Evolutionary conservation across 2,113 vertebrate species (phyloP), one percentile per base, ranked within the genome.

Genomic region (Paracanthobrama guichenoti): DNA sequence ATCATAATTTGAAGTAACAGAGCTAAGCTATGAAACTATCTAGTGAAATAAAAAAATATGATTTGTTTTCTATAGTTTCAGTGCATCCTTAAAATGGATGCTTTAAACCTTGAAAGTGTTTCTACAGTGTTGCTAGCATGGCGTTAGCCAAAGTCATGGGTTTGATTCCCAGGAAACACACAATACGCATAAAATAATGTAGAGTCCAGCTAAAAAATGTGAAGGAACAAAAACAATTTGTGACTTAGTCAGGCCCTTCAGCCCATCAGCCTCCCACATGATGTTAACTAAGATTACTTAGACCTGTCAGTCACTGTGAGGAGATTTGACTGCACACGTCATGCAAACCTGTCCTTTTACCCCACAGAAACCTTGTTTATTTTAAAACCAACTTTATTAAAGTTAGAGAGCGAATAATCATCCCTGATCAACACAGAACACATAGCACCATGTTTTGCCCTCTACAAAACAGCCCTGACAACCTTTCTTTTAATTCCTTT

Each of bases 381-480:
- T 50, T 64, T 62, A 20, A 76, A 35, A 53, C 7, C 20, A 39
- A 22, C 26, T 16, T 77, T 59, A 14, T 77, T 44, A 11, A 62
- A 62, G 12, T 26, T 16, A 26, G 7, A n/a, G 14, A 62, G 73
- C 35, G 42, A 42, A 7, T 16, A 9, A 62, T 73, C 66, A 13
- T 64, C 48, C 35, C 66, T 35, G 26, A n/a, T 79, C 26, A 79
- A 46, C 66, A 35, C 50, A 22, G 26, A 79, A 46, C 66, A 35
- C 50, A 22, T 14, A 81, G 13, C 42, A 44, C 1, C 44, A 81
- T 6, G 11, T 48, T 81, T 81, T 72, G 6, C 72, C 79, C 31
- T 83, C 73, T 20, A n/a, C 60, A 64, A 76, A 10, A n/a, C 46
- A 48, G 62, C 87, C 85, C 46, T 88, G 71, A 88, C 20, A 69